Evolutionary conservation across 2,797 vertebrate genomes (phyloP).

Genomic region (Peromyscus eremicus): DNA sequence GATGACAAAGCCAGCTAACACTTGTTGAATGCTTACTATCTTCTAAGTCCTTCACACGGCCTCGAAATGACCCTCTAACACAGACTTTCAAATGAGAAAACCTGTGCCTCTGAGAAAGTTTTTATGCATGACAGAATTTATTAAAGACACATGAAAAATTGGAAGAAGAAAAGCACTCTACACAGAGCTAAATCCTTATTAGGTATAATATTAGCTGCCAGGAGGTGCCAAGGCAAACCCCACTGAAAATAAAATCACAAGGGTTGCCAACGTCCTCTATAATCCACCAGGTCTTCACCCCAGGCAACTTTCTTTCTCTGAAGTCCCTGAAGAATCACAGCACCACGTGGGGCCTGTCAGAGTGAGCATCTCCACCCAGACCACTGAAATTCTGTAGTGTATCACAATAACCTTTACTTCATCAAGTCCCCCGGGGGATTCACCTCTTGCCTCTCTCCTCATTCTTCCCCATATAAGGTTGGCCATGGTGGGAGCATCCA

Average conservation of each 20-base stretch:
- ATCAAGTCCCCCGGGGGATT: not conserved
- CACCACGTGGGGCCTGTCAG: not conserved
- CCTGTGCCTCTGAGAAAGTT: not conserved
- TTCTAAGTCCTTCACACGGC: not conserved
- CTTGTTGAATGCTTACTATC: conserved; percentile 4
- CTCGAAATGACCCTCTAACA: conserved; percentile 14
- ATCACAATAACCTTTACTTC: not conserved
- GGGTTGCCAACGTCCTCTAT: not conserved
- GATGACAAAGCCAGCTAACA: not conserved
- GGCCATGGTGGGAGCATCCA: not conserved
- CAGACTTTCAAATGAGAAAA: conserved; percentile 23
- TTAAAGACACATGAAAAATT: conserved; percentile 7
- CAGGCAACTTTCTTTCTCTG: not conserved
- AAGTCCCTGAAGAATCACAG: not conserved
- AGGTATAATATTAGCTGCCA: not conserved
- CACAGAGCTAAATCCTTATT: not conserved
- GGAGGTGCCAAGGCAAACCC: not conserved
- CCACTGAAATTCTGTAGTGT: not conserved
- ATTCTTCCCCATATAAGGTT: not conserved
- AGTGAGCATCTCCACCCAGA: not conserved
- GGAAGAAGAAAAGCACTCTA: not conserved
- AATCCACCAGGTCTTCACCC: not conserved
- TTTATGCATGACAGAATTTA: conserved; percentile 7
- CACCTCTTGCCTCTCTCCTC: not conserved
- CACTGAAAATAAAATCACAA: not conserved